A percentile compares a stretch with the other conserved stretches of the same genome.
phyloP scores from a whole-genome alignment of 2,113 vertebrate genomes.

The Gymnocephalus cernua region DNA sequence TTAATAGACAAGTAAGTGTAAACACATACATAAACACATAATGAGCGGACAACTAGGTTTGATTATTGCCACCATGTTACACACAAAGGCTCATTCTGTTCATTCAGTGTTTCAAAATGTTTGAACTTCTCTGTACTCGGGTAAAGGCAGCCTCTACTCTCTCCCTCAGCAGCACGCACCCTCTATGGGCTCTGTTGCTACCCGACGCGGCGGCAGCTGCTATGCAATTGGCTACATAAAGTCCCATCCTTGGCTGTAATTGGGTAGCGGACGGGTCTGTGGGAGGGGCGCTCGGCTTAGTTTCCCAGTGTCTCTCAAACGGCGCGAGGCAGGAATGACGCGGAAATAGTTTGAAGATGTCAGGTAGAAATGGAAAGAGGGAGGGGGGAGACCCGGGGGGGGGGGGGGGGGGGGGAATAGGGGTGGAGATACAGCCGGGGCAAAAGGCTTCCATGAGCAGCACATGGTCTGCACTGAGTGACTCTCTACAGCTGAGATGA shows the following conservation, averaged over 20 bases:
- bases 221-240: constrained; percentile 75
- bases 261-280: constrained; percentile 68
- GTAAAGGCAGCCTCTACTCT: constrained; percentile 62
- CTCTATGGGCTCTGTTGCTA: constrained; percentile 85
- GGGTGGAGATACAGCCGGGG: constrained; percentile 33
- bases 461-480: constrained; percentile 65
- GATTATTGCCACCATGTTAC: background rate
- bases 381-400: constrained; percentile 35
- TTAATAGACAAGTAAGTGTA: too few relatives aligned
- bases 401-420: constrained; percentile 42
- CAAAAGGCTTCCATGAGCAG: constrained; percentile 45
- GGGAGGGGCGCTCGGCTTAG: constrained; percentile 77
- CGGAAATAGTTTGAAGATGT: constrained; percentile 85
- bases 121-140: constrained; percentile 76
- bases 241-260: constrained; percentile 61
- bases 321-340: constrained; percentile 82
- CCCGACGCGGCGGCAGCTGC: constrained; percentile 85
- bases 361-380: constrained; percentile 80
- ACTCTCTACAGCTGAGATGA: constrained; percentile 68
- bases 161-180: constrained; percentile 63
- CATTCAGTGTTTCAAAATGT: constrained; percentile 62
- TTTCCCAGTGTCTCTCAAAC: constrained; percentile 76
- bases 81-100: constrained; percentile 46
- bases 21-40: too few relatives aligned
- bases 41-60: background rate